These are phyloP conservation scores for Phataginus tricuspis DNA, from an alignment of 2,797 vertebrate genomes.

Conservation along the genomic window DNA sequence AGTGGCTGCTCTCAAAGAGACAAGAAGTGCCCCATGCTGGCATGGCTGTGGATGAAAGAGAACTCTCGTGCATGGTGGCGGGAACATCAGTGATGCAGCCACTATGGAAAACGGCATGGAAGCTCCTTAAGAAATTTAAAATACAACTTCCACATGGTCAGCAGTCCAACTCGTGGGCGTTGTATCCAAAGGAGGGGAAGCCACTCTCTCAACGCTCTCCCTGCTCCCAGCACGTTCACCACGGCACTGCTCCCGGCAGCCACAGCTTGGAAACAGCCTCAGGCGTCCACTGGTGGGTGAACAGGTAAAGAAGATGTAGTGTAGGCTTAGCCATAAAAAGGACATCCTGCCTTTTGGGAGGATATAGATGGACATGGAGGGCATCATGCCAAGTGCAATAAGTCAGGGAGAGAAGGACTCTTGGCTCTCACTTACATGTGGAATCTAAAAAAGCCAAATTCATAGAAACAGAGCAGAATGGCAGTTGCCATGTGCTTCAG, in stretches of 20 bases:
- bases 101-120: background rate
- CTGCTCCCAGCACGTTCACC: no score
- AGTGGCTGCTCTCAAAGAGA: background rate
- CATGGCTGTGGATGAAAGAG: no score
- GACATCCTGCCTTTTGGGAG: background rate
- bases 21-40: rapidly evolving
- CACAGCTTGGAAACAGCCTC: background rate
- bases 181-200: no score
- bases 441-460: background rate
- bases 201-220: no score
- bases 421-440: background rate
- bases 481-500: background rate
- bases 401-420: background rate
- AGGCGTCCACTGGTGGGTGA: rapidly evolving
- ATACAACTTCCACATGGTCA: background rate
- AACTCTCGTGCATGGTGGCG: background rate
- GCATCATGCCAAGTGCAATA: background rate
- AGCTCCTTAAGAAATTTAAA: background rate
- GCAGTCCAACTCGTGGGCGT: background rate
- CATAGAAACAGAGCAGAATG: background rate
- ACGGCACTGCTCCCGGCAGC: no score
- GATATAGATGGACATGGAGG: background rate
- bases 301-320: background rate
- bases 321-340: no score
- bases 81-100: no score